Percentiles rank a stretch among this genome's conserved stretches.
Conservation (phyloP, 2,797 vertebrate genomes). For the Myotis daubentonii region DNA sequence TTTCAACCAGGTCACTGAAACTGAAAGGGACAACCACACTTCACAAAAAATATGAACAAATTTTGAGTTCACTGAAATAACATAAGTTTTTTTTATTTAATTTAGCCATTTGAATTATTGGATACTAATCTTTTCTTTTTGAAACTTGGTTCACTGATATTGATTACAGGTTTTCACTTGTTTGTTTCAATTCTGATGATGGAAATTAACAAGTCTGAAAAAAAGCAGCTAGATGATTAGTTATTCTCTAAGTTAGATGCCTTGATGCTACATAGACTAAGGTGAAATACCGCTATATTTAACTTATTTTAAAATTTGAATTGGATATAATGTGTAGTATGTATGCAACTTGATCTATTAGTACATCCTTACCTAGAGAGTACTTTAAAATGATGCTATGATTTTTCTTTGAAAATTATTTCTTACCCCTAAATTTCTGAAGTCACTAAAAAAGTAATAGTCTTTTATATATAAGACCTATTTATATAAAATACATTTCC, state of each 20-base stretch:
- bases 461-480: background rate
- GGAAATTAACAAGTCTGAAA: conserved; percentile 6
- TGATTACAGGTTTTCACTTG: background rate
- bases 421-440: background rate
- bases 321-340: background rate
- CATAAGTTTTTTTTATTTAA: background rate
- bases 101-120: background rate
- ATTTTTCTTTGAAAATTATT: conserved; percentile 36
- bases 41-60: background rate
- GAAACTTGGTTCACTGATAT: background rate
- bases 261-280: background rate
- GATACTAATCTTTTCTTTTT: background rate
- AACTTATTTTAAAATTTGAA: conserved; percentile 30
- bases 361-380: background rate
- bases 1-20: conserved; percentile 16
- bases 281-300: background rate
- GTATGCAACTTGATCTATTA: background rate
- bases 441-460: background rate
- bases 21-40: background rate
- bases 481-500: conserved; percentile 8
- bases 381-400: conserved; percentile 15
- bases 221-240: background rate
- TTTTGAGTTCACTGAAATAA: conserved; percentile 27
- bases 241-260: background rate
- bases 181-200: conserved; percentile 9